These are phyloP conservation scores for Lasioglossum villosulum DNA, from an alignment of 2,888 invertebrate genomes.

Conservation along the genomic window DNA sequence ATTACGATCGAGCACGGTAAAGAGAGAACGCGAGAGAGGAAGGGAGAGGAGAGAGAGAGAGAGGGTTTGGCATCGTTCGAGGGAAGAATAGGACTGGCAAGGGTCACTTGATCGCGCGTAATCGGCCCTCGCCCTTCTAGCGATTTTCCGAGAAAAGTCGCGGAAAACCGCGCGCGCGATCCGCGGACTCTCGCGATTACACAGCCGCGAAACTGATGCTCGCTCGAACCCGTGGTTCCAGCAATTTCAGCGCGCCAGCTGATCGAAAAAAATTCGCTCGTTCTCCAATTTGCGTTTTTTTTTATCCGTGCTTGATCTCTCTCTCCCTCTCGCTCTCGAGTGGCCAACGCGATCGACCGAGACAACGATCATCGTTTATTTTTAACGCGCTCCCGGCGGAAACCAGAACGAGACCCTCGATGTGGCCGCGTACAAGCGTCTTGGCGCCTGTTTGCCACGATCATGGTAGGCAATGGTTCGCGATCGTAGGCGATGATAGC, in stretches of 20 bases:
- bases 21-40: background rate
- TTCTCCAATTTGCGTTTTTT: background rate
- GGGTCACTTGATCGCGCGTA: conserved; percentile 16
- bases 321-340: background rate
- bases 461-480: background rate
- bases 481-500: background rate
- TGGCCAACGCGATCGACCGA: conserved; percentile 18
- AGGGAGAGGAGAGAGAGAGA: background rate
- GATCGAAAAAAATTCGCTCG: background rate
- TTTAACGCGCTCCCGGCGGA: conserved; percentile 42
- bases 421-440: conserved; percentile 12
- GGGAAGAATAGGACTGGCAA: conserved; percentile 4
- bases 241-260: background rate
- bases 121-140: conserved; percentile 9
- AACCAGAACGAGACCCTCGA: conserved; percentile 5
- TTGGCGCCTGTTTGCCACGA: conserved; percentile 1
- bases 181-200: background rate
- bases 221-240: background rate
- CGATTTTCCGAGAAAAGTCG: conserved; percentile 2
- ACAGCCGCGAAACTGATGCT: background rate
- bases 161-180: background rate
- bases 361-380: conserved; percentile 54
- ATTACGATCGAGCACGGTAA: conserved; percentile 11
- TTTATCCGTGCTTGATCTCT: background rate
- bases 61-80: background rate